Base-by-base conservation (phyloP, 2,888 invertebrate species). In the Agrotis ipsilon region DNA sequence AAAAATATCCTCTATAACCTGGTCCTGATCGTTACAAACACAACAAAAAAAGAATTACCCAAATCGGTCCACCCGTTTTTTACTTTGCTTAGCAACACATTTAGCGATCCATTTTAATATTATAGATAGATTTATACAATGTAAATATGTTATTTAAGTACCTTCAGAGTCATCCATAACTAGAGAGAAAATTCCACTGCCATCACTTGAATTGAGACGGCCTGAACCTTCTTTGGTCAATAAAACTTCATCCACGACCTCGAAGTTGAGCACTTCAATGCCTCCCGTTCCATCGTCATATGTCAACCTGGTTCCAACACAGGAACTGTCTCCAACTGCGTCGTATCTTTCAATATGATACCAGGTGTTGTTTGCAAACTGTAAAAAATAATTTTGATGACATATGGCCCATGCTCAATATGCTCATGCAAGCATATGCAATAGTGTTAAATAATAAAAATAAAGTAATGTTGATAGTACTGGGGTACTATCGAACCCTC, bases 311-410 rank as follows among this genome's bases (percentile, higher is more conserved):
- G 92, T 90, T 0, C 95, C 95, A 1, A 89, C 84, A 73, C 96
- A 96, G 9, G 89, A 86, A n/a, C 92, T 82, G 27, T 88, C 89
- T 48, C 87, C 81, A 21, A 86, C 78, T 84, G 91, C 89, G 14
- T 93, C 92, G 77, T 95, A 94, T n/a, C 91, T 88, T 70, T 92
- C 90, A 5, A 90, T 92, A 68, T 94, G 93, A 85, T 94, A 96
- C 96, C 96, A 96, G 1, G 88, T 91, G 55, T 93, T 96, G 52
- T 94, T 96, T 32, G 89, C 88, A 78, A 93, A 96, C 96, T 94
- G 90, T 72, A 48, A 73, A 68, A 55, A 46, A 0, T 24, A 32
- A 21, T 1, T 6, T 54, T 45, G 18, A 32, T 16, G 16, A 13
- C 7, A 64, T n/a, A n/a, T n/a, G n/a, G n/a, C n/a, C n/a, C n/a